phyloP scores from a whole-genome alignment of 2,113 vertebrate species.

The Gila orcuttii region DNA sequence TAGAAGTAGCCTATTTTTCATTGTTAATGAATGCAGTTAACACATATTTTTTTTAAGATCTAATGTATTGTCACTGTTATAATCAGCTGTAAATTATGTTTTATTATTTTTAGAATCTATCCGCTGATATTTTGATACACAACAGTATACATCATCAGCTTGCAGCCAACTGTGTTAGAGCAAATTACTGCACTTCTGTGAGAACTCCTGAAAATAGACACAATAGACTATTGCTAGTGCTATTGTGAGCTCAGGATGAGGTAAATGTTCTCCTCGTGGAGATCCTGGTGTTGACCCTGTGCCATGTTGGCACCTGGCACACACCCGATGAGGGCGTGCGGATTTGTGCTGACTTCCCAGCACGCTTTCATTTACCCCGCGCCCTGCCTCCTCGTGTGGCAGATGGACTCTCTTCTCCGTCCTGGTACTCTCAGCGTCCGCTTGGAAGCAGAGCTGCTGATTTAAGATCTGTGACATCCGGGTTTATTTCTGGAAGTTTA shows the following conservation, averaged over 20 bases:
- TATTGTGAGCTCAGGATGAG: constrained; percentile 15
- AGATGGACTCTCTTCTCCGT: constrained; percentile 67
- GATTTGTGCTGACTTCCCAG: constrained; percentile 73
- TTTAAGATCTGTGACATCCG: constrained; percentile 10
- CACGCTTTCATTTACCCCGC: constrained; percentile 45
- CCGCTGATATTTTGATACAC: neutral
- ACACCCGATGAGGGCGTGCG: constrained; percentile 56
- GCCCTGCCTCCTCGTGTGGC: constrained; percentile 55
- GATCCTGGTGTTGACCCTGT: constrained; percentile 27
- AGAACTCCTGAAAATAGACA: constrained; percentile 15
- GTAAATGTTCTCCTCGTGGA: constrained; percentile 31
- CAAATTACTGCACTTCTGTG: neutral
- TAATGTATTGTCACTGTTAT: neutral
- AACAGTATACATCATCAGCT: neutral
- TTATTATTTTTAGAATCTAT: neutral
- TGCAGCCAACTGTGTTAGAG: neutral
- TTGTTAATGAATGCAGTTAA: too few relatives aligned
- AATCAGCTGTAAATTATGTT: neutral
- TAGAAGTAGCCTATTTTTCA: too few relatives aligned
- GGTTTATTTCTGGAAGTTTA: constrained; percentile 36
- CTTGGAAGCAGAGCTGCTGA: constrained; percentile 4
- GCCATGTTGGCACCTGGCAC: constrained; percentile 36
- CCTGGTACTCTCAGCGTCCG: constrained; percentile 51
- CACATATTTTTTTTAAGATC: neutral
- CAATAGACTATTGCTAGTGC: neutral